Evolutionary conservation across 2,797 vertebrate genomes (phyloP).

Genomic region (Neosilurus hyrtlii): DNA sequence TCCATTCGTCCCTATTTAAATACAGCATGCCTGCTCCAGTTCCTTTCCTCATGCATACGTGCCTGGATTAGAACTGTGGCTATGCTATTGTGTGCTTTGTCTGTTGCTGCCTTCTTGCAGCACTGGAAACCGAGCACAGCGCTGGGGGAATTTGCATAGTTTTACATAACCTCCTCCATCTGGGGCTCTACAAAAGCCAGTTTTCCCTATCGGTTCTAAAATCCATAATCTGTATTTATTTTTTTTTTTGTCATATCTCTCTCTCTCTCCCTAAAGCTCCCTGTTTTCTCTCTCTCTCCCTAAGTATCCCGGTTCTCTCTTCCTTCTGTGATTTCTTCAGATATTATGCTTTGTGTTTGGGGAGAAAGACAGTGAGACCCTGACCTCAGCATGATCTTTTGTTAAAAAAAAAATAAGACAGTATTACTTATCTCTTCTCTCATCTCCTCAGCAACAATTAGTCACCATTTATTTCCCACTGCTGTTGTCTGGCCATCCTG

Average conservation of each 20-base stretch:
- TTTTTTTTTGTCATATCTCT: slow-evolving; percentile 52
- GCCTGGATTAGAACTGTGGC: slow-evolving; percentile 55
- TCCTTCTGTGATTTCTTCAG: slow-evolving; percentile 41
- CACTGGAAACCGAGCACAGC: slow-evolving; percentile 72
- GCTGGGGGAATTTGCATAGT: slow-evolving; percentile 73
- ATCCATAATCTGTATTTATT: slow-evolving; percentile 71
- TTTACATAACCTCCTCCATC: slow-evolving; percentile 75
- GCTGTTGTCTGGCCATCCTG: slow-evolving; percentile 51
- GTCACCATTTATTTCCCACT: slow-evolving; percentile 57
- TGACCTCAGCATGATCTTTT: slow-evolving; percentile 54
- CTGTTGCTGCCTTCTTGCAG: slow-evolving; percentile 63
- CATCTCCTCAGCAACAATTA: slow-evolving; percentile 65
- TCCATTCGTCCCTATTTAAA: slow-evolving; percentile 42
- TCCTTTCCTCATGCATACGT: slow-evolving; percentile 42
- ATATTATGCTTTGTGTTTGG: slow-evolving; percentile 39
- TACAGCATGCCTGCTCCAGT: slow-evolving; percentile 32
- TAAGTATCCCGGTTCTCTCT: slow-evolving; percentile 42
- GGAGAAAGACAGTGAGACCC: slow-evolving; percentile 37
- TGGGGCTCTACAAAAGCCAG: slow-evolving; percentile 72
- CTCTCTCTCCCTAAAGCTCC: slow-evolving; percentile 19
- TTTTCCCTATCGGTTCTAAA: slow-evolving; percentile 69
- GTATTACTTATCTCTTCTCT: slow-evolving; percentile 48
- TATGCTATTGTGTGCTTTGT: slow-evolving; percentile 61
- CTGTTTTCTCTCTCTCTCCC: slow-evolving; percentile 43
- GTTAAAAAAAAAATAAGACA: slow-evolving; percentile 35